Evolutionary conservation across 37 sponge, comb jelly and placozoan genomes (phyloP).

Genomic region (Oopsacas minuta): DNA sequence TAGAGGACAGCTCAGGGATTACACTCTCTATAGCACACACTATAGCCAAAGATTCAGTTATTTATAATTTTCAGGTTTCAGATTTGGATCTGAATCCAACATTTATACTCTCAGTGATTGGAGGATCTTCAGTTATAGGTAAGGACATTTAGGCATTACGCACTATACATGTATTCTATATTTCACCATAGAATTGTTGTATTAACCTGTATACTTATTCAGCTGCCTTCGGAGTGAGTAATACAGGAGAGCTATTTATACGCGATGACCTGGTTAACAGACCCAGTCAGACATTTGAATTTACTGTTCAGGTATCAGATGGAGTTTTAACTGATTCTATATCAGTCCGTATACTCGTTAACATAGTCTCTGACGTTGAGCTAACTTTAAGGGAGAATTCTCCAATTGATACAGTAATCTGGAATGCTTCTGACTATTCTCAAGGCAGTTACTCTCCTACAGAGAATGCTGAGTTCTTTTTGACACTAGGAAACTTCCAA

Average conservation of each 20-base stretch:
- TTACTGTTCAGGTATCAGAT: background rate
- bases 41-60: background rate
- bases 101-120: background rate
- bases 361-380: background rate
- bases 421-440: background rate
- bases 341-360: background rate
- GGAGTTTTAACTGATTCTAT: background rate
- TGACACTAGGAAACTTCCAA: background rate
- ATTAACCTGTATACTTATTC: background rate
- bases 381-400: conserved; percentile 9
- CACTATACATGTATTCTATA: too few relatives aligned
- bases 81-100: background rate
- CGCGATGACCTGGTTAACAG: background rate
- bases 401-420: background rate
- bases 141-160: too few relatives aligned
- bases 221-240: background rate
- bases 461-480: background rate
- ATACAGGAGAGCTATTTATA: background rate
- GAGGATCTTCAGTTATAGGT: background rate
- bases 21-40: background rate
- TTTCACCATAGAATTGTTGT: too few relatives aligned
- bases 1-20: background rate
- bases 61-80: background rate
- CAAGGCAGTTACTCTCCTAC: background rate
- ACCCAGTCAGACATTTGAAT: background rate